Evolutionary conservation across 2,113 vertebrate species (phyloP), one percentile per base, ranked within the genome.

Genomic region (Erinaceus europaeus): DNA sequence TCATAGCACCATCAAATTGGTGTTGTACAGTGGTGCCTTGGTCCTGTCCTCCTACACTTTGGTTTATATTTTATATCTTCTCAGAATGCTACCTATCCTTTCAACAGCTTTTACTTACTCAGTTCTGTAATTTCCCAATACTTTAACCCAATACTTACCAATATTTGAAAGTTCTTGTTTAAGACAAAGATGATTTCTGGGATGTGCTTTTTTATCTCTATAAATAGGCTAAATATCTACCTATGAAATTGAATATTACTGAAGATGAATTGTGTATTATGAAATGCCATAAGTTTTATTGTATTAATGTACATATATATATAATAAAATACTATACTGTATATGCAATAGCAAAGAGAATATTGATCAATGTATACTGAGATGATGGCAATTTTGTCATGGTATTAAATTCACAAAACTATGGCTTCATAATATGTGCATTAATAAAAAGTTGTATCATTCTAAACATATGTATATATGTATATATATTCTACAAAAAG

Each of bases 21-120:
- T 44, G 10, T 2, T 9, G 5, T 0, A 53, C 2, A 0, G 1
- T 61, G 5, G 3, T 4, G 1, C 14, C 50, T 20, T 48, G 25
- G 21, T 1, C 40, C 0, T 4, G 14, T 23, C 21, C 21, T 55
- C 4, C 2, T 25, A 25, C 17, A 48, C 23, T 57, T 4, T 15
- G 6, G 48, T 52, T 88, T 65, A 25, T 7, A 46, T 46, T 80
- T 57, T 62, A 15, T 76, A n/a, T 3, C 12, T 86, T 10, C 29
- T 20, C 34, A 23, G 25, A 64, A 6, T 67, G 3, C 13, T 65
- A 32, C 12, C 13, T 50, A 14, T 23, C 4, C 11, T 62, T 73
- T 21, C 2, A 10, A 32, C 55, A 32, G 7, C 6, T 27, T 40
- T n/a, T 68, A 57, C 9, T 52, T 71, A 4, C 55, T 46, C 1